Evolutionary conservation across 2,113 vertebrate genomes (phyloP).

Genomic region (Equus quagga): DNA sequence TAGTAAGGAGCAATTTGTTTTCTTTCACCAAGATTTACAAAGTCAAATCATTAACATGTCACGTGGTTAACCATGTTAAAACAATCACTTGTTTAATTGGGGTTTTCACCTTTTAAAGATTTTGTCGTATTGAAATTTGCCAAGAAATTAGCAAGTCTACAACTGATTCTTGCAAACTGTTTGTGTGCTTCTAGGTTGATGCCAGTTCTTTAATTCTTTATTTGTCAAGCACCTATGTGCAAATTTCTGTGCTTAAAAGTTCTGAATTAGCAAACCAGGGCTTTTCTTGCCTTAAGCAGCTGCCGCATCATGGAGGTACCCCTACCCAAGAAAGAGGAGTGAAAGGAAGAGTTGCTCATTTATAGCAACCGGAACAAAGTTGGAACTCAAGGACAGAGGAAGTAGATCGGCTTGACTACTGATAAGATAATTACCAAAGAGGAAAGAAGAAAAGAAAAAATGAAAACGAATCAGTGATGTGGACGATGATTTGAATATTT

Average conservation of each 20-base stretch:
- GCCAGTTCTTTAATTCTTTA: constrained; percentile 50
- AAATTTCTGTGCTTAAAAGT: constrained; percentile 38
- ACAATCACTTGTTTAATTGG: constrained; percentile 51
- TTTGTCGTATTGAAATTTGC: constrained; percentile 61
- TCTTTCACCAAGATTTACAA: constrained; percentile 32
- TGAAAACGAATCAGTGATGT: not conserved
- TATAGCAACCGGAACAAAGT: not conserved
- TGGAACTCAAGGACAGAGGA: not conserved
- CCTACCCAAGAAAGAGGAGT: not conserved
- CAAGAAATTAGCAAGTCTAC: constrained; percentile 61
- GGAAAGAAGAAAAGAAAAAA: not conserved
- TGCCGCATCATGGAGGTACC: not conserved
- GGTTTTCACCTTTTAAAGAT: constrained; percentile 63
- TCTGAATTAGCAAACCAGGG: constrained; percentile 30
- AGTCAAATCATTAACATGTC: constrained; percentile 1
- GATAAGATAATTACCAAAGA: not conserved
- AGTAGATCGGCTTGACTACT: not conserved
- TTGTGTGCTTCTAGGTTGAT: constrained; percentile 39
- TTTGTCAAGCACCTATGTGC: constrained; percentile 43
- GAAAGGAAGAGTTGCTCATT: not conserved
- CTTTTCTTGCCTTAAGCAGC: not conserved
- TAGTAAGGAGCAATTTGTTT: constrained; percentile 45
- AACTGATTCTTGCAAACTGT: constrained; percentile 35
- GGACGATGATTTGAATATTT: not conserved
- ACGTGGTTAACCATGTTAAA: constrained; percentile 49